Conservation (phyloP, 1,140 invertebrate species). For the Sitodiplosis mosellana region DNA sequence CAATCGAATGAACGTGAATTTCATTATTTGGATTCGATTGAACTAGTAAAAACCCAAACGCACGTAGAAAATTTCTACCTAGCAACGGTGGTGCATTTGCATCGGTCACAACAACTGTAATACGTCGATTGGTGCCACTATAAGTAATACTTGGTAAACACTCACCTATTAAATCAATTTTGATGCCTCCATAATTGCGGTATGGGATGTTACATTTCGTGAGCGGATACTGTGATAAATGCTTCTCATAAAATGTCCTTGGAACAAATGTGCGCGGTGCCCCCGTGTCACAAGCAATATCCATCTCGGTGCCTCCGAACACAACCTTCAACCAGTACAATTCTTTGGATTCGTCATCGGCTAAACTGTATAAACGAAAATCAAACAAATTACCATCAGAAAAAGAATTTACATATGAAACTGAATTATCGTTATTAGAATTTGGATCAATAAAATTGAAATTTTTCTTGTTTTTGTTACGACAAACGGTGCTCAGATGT, state of each 20-base stretch:
- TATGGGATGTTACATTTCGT: background rate
- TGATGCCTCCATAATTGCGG: background rate
- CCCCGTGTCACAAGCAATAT: too few relatives aligned
- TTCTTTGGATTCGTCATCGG: background rate
- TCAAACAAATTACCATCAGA: slow-evolving; percentile 1
- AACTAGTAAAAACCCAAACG: background rate
- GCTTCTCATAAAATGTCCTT: background rate
- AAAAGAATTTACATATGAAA: background rate
- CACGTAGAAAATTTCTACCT: background rate
- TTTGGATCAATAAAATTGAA: background rate
- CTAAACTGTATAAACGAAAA: background rate
- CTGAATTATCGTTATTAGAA: background rate
- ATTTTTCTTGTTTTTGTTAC: background rate
- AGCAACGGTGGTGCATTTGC: background rate
- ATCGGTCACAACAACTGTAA: background rate
- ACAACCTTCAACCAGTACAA: background rate
- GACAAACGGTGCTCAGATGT: background rate
- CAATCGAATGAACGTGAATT: background rate
- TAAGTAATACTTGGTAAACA: too few relatives aligned
- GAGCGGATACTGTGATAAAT: background rate
- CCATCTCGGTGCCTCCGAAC: too few relatives aligned
- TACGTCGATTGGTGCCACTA: background rate
- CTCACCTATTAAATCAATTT: background rate
- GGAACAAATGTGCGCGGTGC: background rate
- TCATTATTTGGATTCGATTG: background rate